A percentile compares a stretch with the other conserved stretches of the same genome.
Evolutionary conservation across 2,888 invertebrate species (phyloP).

Genomic region (Clanis bilineata): DNA sequence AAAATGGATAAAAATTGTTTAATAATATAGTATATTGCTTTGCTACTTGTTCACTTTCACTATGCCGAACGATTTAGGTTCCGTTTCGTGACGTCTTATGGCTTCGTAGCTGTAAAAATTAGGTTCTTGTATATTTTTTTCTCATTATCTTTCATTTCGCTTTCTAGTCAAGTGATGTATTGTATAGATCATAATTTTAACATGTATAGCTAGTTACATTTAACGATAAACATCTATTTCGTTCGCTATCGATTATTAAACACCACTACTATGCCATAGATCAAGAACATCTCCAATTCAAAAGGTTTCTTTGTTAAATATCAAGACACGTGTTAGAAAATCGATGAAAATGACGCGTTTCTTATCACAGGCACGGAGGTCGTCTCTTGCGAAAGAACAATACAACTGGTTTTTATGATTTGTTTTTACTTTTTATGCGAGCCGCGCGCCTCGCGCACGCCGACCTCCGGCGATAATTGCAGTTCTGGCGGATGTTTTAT

Average conservation of each 20-base stretch:
- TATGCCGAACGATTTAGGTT: conserved; percentile 62
- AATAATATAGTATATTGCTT: conserved; percentile 60
- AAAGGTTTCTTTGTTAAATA: conserved; percentile 42
- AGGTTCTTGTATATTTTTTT: conserved; percentile 45
- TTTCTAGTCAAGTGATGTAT: conserved; percentile 60
- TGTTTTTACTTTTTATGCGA: conserved; percentile 66
- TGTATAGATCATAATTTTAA: conserved; percentile 26
- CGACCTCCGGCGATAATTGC: conserved; percentile 39
- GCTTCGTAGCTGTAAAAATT: conserved; percentile 53
- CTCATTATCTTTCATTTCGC: conserved; percentile 44
- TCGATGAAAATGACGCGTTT: conserved; percentile 55
- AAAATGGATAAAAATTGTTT: conserved; percentile 45
- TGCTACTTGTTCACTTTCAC: conserved; percentile 72
- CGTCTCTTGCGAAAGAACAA: conserved; percentile 71
- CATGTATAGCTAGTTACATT: background rate
- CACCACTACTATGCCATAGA: conserved; percentile 17
- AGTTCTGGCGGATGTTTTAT: conserved; percentile 52
- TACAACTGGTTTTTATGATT: conserved; percentile 73
- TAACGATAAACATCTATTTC: background rate
- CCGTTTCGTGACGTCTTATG: conserved; percentile 60
- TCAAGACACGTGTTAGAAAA: conserved; percentile 57
- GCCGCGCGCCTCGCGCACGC: conserved; percentile 38
- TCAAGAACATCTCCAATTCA: conserved; percentile 43
- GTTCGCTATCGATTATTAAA: background rate
- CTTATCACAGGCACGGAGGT: conserved; percentile 64